Base-by-base conservation (phyloP, 2,888 invertebrate species). In the Caenorhabditis sp. region DNA sequence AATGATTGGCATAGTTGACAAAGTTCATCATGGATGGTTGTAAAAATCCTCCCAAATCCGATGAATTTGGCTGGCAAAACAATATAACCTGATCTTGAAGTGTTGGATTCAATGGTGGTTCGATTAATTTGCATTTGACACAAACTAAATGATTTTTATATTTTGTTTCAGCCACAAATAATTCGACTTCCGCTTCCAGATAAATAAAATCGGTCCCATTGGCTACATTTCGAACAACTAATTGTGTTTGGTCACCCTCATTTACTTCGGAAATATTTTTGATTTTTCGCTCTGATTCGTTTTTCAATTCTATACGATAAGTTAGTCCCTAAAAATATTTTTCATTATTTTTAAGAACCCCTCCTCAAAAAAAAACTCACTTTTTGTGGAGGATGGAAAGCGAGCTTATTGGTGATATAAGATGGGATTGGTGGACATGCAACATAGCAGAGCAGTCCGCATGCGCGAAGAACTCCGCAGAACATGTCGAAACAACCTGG, bases 41-140 rank as follows among this genome's bases (percentile, higher is more conserved):
- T 31, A 82, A 63, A 31, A 79, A 77, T 10, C 69, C 67, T 3
- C 85, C 83, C 7, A 85, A 67, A 60, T 85, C 84, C 43, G 83
- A 81, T 8, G 79, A 80, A 63, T 85, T 85, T 5, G 84, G 81
- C 66, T 85, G 84, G n/a, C 81, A 78, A 72, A 84, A 84, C 21
- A 85, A 66, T 14, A 84, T 71, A 1, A 83, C 82, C 81, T 84
- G 70, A 27, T 76, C 64, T 0, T 49, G n/a, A n/a, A 76, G 57
- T 0, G 57, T 53, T 10, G 56, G 23, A 59, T 60, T 38, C 12
- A 2, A 58, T 17, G 69, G 60, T 27, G 57, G 50, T 21, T 10
- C 53, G 17, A 54, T 36, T n/a, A 69, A 67, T 12, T 36, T 23
- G 49, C 67, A 67, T 25, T 57, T 53, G 56, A 77, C 67, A 31